Evolutionary conservation across 2,888 invertebrate genomes (phyloP).

Genomic region (Caenorhabditis sp.): DNA sequence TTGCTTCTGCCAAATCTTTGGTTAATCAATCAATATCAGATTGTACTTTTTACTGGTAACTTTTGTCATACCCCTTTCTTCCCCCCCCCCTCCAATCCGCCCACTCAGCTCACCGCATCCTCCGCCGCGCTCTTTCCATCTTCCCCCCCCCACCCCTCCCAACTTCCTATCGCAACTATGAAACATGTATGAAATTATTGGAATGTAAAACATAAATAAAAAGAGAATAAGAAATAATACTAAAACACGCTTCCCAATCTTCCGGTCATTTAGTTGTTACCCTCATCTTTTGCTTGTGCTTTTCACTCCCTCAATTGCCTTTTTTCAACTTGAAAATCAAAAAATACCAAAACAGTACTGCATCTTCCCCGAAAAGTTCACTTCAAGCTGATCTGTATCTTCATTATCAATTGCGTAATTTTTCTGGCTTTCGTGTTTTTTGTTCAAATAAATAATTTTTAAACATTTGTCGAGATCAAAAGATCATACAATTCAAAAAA

Average conservation of each 20-base stretch:
- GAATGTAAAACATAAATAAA: too few relatives aligned
- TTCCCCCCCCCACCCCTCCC: background rate
- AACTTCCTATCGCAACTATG: slow-evolving; percentile 40
- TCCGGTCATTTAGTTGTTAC: slow-evolving; percentile 19
- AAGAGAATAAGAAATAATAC: background rate
- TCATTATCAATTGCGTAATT: slow-evolving; percentile 20
- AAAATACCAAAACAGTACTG: slow-evolving; percentile 42
- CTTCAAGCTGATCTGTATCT: slow-evolving; percentile 58
- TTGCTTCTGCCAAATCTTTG: slow-evolving; percentile 48
- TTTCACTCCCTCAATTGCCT: slow-evolving; percentile 24
- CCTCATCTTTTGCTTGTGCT: slow-evolving; percentile 27
- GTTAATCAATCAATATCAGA: slow-evolving; percentile 63
- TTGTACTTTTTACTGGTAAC: slow-evolving; percentile 56
- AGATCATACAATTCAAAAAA: background rate
- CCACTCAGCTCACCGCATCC: too few relatives aligned
- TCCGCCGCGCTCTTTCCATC: too few relatives aligned
- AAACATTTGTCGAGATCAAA: slow-evolving; percentile 3
- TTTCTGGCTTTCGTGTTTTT: too few relatives aligned
- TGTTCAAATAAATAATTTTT: slow-evolving; percentile 15
- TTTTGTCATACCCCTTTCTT: slow-evolving; percentile 34
- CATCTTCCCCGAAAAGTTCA: slow-evolving; percentile 58
- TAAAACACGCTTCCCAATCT: slow-evolving; percentile 15
- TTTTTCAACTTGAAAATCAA: slow-evolving; percentile 7
- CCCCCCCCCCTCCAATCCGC: slow-evolving; percentile 5
- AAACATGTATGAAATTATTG: slow-evolving; percentile 60